Conservation (phyloP, 2,113 vertebrate species). For the Todiramphus chloris region DNA sequence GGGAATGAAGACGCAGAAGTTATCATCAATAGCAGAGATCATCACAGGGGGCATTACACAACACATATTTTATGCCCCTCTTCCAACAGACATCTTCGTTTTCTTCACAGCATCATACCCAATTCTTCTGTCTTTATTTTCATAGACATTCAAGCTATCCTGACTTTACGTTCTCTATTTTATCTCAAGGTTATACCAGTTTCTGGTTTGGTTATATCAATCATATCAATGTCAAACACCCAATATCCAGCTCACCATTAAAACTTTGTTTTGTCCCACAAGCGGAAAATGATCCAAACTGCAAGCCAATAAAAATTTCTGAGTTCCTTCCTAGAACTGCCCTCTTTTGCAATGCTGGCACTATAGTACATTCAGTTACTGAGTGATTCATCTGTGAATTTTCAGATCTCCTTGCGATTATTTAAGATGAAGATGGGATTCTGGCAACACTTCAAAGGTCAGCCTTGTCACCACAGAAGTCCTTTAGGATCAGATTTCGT, state of each 20-base stretch:
- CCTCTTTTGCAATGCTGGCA: neutral
- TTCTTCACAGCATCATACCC: neutral
- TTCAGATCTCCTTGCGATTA: neutral
- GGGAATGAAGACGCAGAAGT: neutral
- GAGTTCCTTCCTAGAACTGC: neutral
- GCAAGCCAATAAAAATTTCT: neutral
- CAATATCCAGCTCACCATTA: neutral
- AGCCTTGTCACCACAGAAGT: neutral
- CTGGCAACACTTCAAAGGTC: constrained; percentile 12
- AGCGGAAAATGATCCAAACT: neutral
- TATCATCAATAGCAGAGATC: neutral
- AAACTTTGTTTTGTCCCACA: neutral
- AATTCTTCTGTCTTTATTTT: neutral
- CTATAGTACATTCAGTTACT: neutral
- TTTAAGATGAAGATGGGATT: constrained; percentile 17
- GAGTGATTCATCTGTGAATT: neutral
- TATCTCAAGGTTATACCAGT: neutral
- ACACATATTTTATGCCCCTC: neutral
- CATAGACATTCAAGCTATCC: neutral
- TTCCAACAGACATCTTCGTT: neutral
- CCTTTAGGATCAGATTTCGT: neutral
- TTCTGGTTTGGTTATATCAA: neutral
- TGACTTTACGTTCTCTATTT: neutral
- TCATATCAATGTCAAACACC: neutral
- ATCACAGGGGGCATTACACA: neutral